These are phyloP conservation scores for Sclerurus mexicanus DNA, from an alignment of 2,113 vertebrate species.

Conservation along the genomic window DNA sequence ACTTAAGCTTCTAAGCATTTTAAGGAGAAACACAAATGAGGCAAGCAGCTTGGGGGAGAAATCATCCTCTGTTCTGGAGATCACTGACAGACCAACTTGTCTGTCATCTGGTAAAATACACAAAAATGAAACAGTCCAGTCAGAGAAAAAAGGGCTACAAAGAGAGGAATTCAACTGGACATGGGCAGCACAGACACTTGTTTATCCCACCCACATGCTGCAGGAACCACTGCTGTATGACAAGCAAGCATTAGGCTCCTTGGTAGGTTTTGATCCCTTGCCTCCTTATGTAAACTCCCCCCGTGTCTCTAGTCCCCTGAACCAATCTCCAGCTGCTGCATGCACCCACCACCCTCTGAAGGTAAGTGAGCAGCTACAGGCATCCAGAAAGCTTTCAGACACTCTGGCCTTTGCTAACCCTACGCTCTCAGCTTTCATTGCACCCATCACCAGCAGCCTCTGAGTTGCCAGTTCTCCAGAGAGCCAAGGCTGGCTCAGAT, in stretches of 20 bases:
- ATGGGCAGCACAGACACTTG: not conserved
- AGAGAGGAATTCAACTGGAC: not conserved
- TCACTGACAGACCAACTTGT: not conserved
- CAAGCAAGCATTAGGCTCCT: not conserved
- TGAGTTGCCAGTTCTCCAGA: accelerated
- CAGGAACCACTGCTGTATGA: not conserved
- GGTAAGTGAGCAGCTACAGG: not conserved
- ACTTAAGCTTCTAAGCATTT: not conserved
- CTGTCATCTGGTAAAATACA: not conserved
- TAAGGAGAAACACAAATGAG: not conserved
- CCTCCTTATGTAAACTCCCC: not conserved
- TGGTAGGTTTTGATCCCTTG: not conserved
- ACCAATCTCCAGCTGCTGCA: not conserved
- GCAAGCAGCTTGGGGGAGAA: not conserved
- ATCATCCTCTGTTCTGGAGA: not conserved
- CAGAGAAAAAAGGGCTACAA: not conserved
- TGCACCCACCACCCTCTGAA: not conserved
- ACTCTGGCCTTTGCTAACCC: not conserved
- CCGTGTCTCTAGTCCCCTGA: not conserved
- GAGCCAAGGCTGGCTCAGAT: not conserved
- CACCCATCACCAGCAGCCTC: not conserved
- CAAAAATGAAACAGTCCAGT: not conserved
- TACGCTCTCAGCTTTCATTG: not conserved
- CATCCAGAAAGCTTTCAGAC: not conserved
- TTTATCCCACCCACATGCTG: not conserved